Evolutionary conservation across 1,140 invertebrate species (phyloP).

Genomic region (Drosophila rufa): DNA sequence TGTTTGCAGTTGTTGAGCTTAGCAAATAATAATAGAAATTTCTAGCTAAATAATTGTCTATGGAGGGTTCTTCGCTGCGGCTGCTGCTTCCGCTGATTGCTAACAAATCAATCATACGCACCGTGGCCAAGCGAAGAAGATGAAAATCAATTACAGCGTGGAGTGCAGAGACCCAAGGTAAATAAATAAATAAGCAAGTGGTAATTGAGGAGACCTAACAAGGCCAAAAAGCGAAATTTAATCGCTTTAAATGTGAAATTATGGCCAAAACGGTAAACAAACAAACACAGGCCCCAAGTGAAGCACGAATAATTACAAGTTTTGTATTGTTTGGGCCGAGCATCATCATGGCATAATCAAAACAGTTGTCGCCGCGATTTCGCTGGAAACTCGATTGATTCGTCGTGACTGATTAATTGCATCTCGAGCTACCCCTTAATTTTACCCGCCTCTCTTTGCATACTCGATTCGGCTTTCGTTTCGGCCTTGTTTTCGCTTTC

Average conservation of each 20-base stretch:
- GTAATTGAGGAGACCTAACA: constrained; percentile 59
- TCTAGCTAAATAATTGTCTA: constrained; percentile 35
- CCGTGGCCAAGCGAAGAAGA: constrained; percentile 13
- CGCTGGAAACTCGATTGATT: constrained; percentile 42
- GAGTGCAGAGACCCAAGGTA: constrained; percentile 22
- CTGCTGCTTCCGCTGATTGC: constrained; percentile 9
- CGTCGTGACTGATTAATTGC: constrained; percentile 77
- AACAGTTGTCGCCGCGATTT: constrained; percentile 66
- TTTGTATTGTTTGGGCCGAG: constrained; percentile 24
- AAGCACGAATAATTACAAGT: constrained; percentile 52
- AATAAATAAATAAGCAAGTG: constrained; percentile 49
- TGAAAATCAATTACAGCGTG: constrained; percentile 43
- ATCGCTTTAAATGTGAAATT: constrained; percentile 81
- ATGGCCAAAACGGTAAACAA: constrained; percentile 50
- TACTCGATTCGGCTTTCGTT: constrained; percentile 57
- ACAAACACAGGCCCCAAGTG: constrained; percentile 29
- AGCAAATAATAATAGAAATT: constrained; percentile 56
- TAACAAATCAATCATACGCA: constrained; percentile 55
- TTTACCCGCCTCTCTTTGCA: constrained; percentile 16
- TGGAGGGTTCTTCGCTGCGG: constrained; percentile 11
- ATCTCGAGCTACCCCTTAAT: constrained; percentile 40
- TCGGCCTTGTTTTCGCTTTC: constrained; percentile 60
- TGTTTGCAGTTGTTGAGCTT: constrained; percentile 39
- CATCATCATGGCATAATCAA: constrained; percentile 58
- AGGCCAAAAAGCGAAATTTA: constrained; percentile 75